Evolutionary conservation across 2,888 invertebrate species (phyloP).

Genomic region (Osmoderma eremita): DNA sequence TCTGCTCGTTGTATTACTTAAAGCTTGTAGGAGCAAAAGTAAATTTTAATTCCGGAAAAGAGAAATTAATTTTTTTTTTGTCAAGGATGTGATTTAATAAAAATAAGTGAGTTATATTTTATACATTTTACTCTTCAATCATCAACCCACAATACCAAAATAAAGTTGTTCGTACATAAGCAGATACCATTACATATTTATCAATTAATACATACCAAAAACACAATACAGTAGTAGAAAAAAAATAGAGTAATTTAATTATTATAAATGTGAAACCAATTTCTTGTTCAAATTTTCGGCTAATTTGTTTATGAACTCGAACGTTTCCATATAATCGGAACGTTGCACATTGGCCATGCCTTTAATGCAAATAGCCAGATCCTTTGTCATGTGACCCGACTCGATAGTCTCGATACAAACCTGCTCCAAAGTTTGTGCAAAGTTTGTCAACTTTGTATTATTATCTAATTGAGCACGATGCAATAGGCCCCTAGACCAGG

Average conservation of each 20-base stretch:
- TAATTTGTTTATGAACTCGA: slow-evolving; percentile 95
- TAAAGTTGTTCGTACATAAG: not conserved
- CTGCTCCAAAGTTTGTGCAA: slow-evolving; percentile 86
- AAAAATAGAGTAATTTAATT: not conserved
- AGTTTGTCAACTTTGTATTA: slow-evolving; percentile 79
- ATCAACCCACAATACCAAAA: slow-evolving; percentile 15
- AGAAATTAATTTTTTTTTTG: too few relatives aligned
- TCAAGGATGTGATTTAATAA: too few relatives aligned
- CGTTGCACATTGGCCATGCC: slow-evolving; percentile 83
- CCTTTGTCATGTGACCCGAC: slow-evolving; percentile 96
- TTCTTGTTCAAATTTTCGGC: slow-evolving; percentile 85
- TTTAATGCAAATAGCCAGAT: slow-evolving; percentile 97
- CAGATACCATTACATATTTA: not conserved
- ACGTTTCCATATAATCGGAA: slow-evolving; percentile 94
- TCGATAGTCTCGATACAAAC: slow-evolving; percentile 97
- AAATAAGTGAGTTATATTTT: too few relatives aligned
- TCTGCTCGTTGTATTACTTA: too few relatives aligned
- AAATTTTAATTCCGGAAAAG: too few relatives aligned
- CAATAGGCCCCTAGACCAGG: slow-evolving; percentile 94
- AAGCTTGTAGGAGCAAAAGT: too few relatives aligned
- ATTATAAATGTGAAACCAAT: slow-evolving; percentile 55
- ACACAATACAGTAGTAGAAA: not conserved
- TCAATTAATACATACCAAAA: not conserved
- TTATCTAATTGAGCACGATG: slow-evolving; percentile 95
- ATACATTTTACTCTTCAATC: not conserved